Base-by-base conservation (phyloP, 1,140 invertebrate species). In the Pseudomyrmex flavicornis region DNA sequence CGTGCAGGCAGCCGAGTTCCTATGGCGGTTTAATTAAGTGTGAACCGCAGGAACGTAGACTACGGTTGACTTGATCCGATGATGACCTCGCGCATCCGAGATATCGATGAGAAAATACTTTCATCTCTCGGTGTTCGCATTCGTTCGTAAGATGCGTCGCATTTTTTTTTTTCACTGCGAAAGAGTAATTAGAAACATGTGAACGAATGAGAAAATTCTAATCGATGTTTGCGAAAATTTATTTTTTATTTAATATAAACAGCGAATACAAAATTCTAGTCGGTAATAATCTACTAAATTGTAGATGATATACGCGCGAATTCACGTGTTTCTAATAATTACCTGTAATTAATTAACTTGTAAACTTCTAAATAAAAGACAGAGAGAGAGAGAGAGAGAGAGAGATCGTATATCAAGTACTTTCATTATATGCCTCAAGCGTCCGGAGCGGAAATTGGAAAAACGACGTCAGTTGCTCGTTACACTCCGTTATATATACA, bases 1-100 rank as follows among this genome's bases (percentile, higher is more conserved):
- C 94, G 94, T 94, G 94, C 92, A 91, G 91, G 83, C 83, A 75
- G 75, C 89, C 89, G 90, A 91, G 90, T 92, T 93, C 91, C 93
- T 93, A 92, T 93, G 90, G 82, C 88, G 87, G 92, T 94, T 94
- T 94, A 94, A 94, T 94, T 94, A 94, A 93, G 94, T 94, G 94
- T 94, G 93, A 94, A 94, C 94, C 94, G 90, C 94, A 94, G 93
- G 91, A 94, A 93, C 93, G 92, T 91, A 88, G 90, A 90, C 88
- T 89, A 94, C 90, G 94, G 93, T 90, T 94, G 93, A 93, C 93
- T 94, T 94, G 91, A 92, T 90, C 90, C 90, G 92, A 94, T 94
- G 93, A 94, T 94, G 93, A 91, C 90, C 89, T 90, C 90, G 88
- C 90, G 86, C 88, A 91, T 90, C 91, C 88, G 88, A 90, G 91